Evolutionary conservation across 2,888 invertebrate genomes (phyloP).

Genomic region (Rotaria magnacalcarata): DNA sequence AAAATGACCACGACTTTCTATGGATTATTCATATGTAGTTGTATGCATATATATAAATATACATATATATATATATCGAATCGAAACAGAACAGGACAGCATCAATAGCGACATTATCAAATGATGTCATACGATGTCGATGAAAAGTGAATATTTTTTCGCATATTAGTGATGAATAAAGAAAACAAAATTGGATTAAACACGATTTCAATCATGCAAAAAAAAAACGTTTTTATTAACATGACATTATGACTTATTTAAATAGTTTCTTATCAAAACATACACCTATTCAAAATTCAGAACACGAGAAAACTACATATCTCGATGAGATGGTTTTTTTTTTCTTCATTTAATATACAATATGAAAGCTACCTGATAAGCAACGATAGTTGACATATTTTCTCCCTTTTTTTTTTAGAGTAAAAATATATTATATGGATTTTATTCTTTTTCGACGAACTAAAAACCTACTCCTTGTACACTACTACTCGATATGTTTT

Average conservation of each 20-base stretch:
- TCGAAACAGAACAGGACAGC: slow-evolving; percentile 13
- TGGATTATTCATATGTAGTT: neutral
- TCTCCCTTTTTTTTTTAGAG: neutral
- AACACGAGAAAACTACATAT: neutral
- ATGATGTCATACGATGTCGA: slow-evolving; percentile 29
- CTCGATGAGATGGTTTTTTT: neutral
- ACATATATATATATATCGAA: neutral
- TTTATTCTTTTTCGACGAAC: neutral
- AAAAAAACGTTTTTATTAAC: neutral
- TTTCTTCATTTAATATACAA: neutral
- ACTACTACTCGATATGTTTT: neutral
- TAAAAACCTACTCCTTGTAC: neutral
- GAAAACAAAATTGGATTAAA: neutral
- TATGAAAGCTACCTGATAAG: neutral
- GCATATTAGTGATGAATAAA: neutral
- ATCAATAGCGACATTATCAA: neutral
- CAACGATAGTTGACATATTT: slow-evolving; percentile 1
- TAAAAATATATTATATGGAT: neutral
- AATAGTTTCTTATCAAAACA: slow-evolving; percentile 4
- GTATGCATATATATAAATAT: no score
- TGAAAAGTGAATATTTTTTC: neutral
- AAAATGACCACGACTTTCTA: slow-evolving; percentile 8
- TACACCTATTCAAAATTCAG: neutral
- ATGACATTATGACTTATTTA: neutral
- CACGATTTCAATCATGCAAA: neutral